Percentiles rank a stretch among this genome's conserved stretches.
Conservation (phyloP, 2,113 vertebrate species). For the Acanthisitta chloris region DNA sequence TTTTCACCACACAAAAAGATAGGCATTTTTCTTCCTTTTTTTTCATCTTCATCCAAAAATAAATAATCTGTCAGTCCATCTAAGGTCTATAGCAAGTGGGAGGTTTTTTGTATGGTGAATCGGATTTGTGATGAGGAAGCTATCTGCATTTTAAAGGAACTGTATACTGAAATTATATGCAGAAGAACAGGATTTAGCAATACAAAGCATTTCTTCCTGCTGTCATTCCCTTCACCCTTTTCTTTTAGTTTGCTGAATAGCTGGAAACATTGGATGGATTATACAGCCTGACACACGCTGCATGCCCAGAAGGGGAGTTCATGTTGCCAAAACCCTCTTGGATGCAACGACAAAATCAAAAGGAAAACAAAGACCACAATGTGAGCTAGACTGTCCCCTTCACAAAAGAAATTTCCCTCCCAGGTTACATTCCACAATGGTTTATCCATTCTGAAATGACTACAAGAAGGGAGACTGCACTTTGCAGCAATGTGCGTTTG, state of each 20-base stretch:
- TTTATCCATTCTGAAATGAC: neutral
- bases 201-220: neutral
- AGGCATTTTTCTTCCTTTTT: neutral
- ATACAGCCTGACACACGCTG: neutral
- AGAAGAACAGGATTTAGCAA: neutral
- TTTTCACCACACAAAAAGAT: neutral
- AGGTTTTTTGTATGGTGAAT: accelerated
- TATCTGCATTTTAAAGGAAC: neutral
- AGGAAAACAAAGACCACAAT: neutral
- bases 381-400: neutral
- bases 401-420: neutral
- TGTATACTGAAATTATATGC: neutral
- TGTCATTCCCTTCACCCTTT: neutral
- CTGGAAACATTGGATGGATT: neutral
- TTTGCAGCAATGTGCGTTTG: neutral
- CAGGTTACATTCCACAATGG: neutral
- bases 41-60: neutral
- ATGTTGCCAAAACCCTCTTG: neutral
- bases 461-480: neutral
- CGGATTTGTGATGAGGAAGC: neutral
- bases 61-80: neutral
- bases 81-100: neutral
- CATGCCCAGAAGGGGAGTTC: neutral
- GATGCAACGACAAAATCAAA: neutral
- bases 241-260: neutral